Evolutionary conservation across 2,888 invertebrate genomes (phyloP), one percentile per base, ranked within the genome.

Genomic region (Prionchulus punctatus): DNA sequence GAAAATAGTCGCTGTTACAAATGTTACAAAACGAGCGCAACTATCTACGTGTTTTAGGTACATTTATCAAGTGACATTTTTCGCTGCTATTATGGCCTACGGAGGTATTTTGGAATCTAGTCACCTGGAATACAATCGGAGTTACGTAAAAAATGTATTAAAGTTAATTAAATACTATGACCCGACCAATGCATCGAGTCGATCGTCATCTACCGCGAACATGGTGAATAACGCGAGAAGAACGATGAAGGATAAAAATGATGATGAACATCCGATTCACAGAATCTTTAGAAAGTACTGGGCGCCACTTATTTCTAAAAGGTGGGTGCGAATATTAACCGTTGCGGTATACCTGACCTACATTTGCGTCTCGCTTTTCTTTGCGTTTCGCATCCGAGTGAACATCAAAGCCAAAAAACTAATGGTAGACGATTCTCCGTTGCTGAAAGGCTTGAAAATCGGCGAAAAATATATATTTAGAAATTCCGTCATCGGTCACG

Each of bases 31-130:
- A n/a, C n/a, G n/a, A n/a, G n/a, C n/a, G n/a, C n/a, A n/a, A n/a
- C n/a, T n/a, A n/a, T n/a, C n/a, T n/a, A n/a, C n/a, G n/a, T 45
- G 4, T 45, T 45, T 7, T 23, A 49, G 67, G 0, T 69, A 68
- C 58, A 27, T 69, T 21, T 69, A 66, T 58, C 69, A 68, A 60
- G 63, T 67, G 36, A 69, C 68, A 4, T 70, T 70, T 60, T 69
- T 70, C 59, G 62, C 65, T 27, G 69, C 62, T 1, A 59, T 64
- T 27, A 57, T 69, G 2, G 64, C 67, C 1, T 36, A 69, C 28
- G 62, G 60, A 48, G 67, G 62, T 31, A 55, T 60, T 43, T 63
- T 64, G 63, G 69, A 69, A 60, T 60, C 60, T 21, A 43, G 61
- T 28, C 62, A 62, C 4, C 56, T 60, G 1, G 65, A 69, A 52